A percentile compares a stretch with the other conserved stretches of the same genome.
These are phyloP conservation scores for Sesia apiformis DNA, from an alignment of 2,888 invertebrate species.

Conservation along the genomic window DNA sequence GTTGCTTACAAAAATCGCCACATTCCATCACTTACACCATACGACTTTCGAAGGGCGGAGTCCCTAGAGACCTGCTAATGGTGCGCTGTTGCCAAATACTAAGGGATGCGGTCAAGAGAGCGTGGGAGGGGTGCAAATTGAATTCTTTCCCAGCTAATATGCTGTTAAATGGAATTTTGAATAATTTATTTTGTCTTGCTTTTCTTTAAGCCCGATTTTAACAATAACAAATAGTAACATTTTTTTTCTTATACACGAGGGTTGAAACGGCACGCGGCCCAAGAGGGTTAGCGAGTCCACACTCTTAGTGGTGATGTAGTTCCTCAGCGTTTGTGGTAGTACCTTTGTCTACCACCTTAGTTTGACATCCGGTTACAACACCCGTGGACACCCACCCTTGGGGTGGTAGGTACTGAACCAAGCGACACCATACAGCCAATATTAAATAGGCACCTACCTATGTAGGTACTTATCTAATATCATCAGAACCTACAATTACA, in stretches of 20 bases:
- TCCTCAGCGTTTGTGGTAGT: too few species aligned
- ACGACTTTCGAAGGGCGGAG: constrained; percentile 3
- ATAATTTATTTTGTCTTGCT: not conserved
- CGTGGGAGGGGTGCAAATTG: constrained; percentile 6
- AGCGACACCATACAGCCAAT: too few species aligned
- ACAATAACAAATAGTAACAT: too few species aligned
- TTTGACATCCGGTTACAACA: too few species aligned
- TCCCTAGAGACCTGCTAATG: constrained; percentile 26
- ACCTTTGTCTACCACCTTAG: too few species aligned
- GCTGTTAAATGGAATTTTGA: not conserved
- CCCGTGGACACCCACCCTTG: too few species aligned
- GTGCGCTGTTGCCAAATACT: constrained; percentile 24
- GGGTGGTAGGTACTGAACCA: too few species aligned
- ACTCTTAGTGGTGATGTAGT: too few species aligned
- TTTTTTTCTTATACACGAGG: too few species aligned
- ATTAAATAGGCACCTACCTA: not conserved
- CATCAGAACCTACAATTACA: not conserved
- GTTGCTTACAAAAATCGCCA: not conserved
- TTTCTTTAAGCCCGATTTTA: too few species aligned
- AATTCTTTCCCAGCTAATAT: not conserved
- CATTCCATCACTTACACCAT: not conserved
- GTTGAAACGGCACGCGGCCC: too few species aligned
- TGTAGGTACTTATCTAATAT: not conserved
- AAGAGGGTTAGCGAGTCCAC: too few species aligned
- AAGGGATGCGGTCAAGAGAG: constrained; percentile 13